A percentile compares a stretch with the other conserved stretches of the same genome.
These are phyloP conservation scores for Meiosimyza decipiens DNA, from an alignment of 2,888 invertebrate species.

Conservation along the genomic window DNA sequence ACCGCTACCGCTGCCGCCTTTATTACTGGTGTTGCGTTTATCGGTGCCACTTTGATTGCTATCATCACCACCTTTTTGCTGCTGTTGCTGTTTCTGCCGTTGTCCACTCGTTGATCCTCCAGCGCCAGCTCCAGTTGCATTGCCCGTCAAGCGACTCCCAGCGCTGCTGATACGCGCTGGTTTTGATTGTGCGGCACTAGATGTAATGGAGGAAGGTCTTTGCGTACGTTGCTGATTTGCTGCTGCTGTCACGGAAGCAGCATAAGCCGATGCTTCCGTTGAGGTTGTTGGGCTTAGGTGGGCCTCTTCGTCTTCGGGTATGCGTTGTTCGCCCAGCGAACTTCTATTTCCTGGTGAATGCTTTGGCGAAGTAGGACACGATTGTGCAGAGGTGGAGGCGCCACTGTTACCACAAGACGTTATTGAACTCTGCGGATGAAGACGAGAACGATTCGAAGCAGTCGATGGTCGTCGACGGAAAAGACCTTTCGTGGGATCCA, in stretches of 20 bases:
- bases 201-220: constrained; percentile 42
- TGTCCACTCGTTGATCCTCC: constrained; percentile 32
- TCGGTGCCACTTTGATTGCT: background rate
- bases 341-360: constrained; percentile 60
- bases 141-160: constrained; percentile 45
- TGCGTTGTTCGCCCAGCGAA: constrained; percentile 59
- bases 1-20: constrained; percentile 26
- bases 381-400: constrained; percentile 57
- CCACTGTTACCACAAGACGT: constrained; percentile 33
- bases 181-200: constrained; percentile 28
- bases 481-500: constrained; percentile 65
- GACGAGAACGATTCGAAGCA: constrained; percentile 62
- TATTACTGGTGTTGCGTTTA: constrained; percentile 4
- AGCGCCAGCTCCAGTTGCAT: background rate
- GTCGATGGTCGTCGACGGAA: constrained; percentile 65
- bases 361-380: constrained; percentile 66
- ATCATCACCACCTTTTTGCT: constrained; percentile 30
- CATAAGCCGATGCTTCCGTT: constrained; percentile 60
- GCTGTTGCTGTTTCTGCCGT: constrained; percentile 5
- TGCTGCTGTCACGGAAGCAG: constrained; percentile 53
- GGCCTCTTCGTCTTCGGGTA: constrained; percentile 63
- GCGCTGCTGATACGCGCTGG: constrained; percentile 52
- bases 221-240: constrained; percentile 20
- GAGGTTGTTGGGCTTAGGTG: constrained; percentile 51
- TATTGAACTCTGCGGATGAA: constrained; percentile 56